Percentiles rank a stretch among this genome's conserved stretches.
Conservation (phyloP, 2,797 vertebrate species). For the Rhinatrema bivittatum region DNA sequence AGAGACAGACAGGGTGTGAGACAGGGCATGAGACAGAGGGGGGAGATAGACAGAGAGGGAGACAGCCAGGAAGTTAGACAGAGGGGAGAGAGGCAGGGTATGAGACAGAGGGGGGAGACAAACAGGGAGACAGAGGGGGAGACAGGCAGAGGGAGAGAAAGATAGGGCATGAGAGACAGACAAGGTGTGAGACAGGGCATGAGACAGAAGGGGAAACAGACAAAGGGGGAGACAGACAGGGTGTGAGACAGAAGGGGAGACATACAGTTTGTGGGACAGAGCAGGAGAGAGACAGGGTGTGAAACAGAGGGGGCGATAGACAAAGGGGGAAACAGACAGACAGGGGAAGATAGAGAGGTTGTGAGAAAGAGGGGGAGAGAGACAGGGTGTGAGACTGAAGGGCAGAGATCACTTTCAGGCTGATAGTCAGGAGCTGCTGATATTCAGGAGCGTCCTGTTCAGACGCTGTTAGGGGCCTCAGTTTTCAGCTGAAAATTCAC, state of each 20-base stretch:
- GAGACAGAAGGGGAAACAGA: conserved; percentile 3
- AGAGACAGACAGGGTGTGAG: background rate
- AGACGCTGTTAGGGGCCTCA: too few species aligned
- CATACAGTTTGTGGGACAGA: background rate
- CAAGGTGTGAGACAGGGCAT: background rate
- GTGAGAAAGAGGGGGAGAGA: too few species aligned
- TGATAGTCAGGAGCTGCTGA: too few species aligned
- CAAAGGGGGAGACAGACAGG: conserved; percentile 5
- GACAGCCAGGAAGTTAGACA: too few species aligned
- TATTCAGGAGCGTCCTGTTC: too few species aligned
- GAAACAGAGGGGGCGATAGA: background rate
- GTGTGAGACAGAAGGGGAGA: background rate
- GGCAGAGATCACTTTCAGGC: too few species aligned
- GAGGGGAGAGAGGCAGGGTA: background rate
- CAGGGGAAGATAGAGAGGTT: too few species aligned
- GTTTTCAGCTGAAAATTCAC: too few species aligned
- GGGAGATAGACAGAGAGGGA: background rate
- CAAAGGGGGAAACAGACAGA: background rate
- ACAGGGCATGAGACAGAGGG: background rate
- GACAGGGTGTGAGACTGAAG: too few species aligned
- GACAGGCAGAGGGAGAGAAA: background rate
- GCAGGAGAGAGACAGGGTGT: background rate
- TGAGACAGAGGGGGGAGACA: background rate
- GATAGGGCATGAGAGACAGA: conserved; percentile 1
- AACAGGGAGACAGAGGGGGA: too few species aligned